Evolutionary conservation across 2,797 vertebrate species (phyloP), one percentile per base, ranked within the genome.

Genomic region (Sibirionetta formosa): DNA sequence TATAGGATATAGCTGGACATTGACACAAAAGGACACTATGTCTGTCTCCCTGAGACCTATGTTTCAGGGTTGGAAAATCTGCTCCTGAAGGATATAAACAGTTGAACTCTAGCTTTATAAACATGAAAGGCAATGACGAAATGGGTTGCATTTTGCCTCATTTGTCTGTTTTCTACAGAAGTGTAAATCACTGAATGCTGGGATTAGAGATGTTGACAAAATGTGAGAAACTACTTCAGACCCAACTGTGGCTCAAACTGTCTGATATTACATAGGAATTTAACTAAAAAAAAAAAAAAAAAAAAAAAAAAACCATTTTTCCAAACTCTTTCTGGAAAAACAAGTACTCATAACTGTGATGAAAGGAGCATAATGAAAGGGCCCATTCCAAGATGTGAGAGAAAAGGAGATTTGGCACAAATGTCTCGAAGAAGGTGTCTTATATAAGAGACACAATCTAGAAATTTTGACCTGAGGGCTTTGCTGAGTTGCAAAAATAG

Each of bases 31-130:
- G 8, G 4, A 83, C 54, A 10, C 2, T 3, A 29, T 16, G 14
- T 33, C 54, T 70, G 14, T 48, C 20, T 17, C 27, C 57, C 79
- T 44, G 13, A 78, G 19, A 78, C n/a, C 31, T 38, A 1, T 4
- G 53, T 73, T 80, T 90, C 54, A 76, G 42, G 20, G 26, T 18
- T 23, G 5, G 6, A 24, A 63, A 73, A 38, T 35, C 5, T 4
- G 9, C 29, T 42, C 71, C 48, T 84, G 7, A 20, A 51, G 15
- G 35, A 20, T 18, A 70, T 38, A 81, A 81, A 19, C 33, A 31
- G 1, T 51, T 33, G 1, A 6, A 4, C 13, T 23, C 1, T 14
- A 24, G 26, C 2, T 22, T 10, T 19, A 42, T 51, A 19, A 16
- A 66, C 11, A 81, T 63, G n/a, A 77, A 77, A 54, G 10, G 1